Evolutionary conservation across 2,888 invertebrate species (phyloP).

Genomic region (Nineta flava): DNA sequence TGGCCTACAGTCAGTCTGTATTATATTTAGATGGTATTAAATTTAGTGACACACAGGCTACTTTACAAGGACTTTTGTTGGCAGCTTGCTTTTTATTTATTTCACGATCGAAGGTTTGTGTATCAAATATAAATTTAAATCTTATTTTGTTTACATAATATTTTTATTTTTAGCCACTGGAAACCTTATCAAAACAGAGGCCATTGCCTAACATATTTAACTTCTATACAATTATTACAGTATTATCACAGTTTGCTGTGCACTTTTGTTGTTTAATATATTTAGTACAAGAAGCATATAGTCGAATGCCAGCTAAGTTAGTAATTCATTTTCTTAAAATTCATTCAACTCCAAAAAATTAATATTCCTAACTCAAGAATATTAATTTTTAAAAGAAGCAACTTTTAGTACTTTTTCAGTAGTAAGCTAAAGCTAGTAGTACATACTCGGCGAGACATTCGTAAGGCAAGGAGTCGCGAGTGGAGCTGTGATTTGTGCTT

Average conservation of each 20-base stretch:
- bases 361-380: no score
- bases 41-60: conserved; percentile 95
- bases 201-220: conserved; percentile 99
- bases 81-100: conserved; percentile 98
- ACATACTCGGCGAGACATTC: no score
- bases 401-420: no score
- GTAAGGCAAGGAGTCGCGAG: no score
- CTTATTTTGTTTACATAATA: not conserved
- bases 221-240: conserved; percentile 89
- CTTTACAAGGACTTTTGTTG: conserved; percentile 85
- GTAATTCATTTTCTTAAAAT: conserved; percentile 12
- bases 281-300: conserved; percentile 67
- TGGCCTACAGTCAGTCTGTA: conserved; percentile 97
- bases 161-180: conserved; percentile 55
- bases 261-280: conserved; percentile 87
- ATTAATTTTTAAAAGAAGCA: no score
- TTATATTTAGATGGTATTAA: conserved; percentile 96
- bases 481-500: no score
- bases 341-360: no score
- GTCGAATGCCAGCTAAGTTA: conserved; percentile 55
- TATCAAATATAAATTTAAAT: not conserved
- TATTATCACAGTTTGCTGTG: conserved; percentile 83
- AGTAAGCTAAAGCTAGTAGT: no score
- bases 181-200: conserved; percentile 79
- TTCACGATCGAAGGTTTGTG: conserved; percentile 79